These are phyloP conservation scores for Carcharodon carcharias DNA, from an alignment of 2,797 vertebrate species.

Conservation along the genomic window DNA sequence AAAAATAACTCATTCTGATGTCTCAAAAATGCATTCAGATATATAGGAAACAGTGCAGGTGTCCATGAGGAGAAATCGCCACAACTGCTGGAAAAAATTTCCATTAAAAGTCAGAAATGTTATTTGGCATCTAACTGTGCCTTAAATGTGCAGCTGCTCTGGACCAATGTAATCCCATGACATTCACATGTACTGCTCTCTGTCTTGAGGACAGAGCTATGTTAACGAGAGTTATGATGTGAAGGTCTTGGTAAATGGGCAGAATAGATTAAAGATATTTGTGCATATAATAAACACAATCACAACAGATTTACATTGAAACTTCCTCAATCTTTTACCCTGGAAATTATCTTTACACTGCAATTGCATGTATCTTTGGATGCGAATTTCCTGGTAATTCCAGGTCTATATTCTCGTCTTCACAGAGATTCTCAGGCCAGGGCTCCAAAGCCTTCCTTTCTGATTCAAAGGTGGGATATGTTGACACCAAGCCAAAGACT, in stretches of 20 bases:
- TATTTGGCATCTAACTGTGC: too few relatives aligned
- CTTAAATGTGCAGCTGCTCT: not conserved
- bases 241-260: not conserved
- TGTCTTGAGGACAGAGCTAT: not conserved
- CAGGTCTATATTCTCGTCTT: not conserved
- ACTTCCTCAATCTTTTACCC: not conserved
- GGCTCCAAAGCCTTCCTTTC: not conserved
- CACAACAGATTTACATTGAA: not conserved
- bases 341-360: not conserved
- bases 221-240: not conserved
- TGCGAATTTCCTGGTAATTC: not conserved
- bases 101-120: not conserved
- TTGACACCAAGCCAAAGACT: not conserved
- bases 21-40: not conserved
- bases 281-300: too few relatives aligned
- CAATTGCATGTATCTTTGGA: not conserved
- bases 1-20: not conserved
- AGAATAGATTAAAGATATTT: not conserved
- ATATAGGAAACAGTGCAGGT: not conserved
- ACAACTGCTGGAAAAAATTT: not conserved
- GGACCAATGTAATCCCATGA: not conserved
- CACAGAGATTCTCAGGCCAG: not conserved
- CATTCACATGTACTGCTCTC: not conserved
- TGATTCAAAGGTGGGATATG: not conserved
- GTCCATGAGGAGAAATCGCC: not conserved